A percentile compares a stretch with the other conserved stretches of the same genome.
These are phyloP conservation scores for Dasypolia templi DNA, from an alignment of 2,888 invertebrate species.

Conservation along the genomic window DNA sequence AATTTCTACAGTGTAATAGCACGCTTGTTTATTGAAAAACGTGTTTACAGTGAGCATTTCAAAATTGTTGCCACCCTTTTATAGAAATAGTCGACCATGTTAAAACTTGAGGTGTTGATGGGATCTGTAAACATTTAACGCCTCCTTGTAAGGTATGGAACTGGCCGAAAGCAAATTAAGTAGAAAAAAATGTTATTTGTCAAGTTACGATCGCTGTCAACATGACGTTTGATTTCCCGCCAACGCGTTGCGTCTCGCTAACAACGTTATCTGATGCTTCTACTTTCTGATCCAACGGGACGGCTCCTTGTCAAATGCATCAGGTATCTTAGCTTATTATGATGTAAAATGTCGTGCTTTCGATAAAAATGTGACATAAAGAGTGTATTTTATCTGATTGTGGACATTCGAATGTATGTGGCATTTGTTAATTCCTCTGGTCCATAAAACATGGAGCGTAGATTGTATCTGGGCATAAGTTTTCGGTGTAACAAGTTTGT, in stretches of 20 bases:
- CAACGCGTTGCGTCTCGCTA: slow-evolving; percentile 58
- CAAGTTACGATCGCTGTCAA: slow-evolving; percentile 71
- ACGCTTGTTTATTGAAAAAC: slow-evolving; percentile 60
- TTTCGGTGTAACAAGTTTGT: slow-evolving; percentile 44
- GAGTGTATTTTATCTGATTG: slow-evolving; percentile 60
- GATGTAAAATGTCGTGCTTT: slow-evolving; percentile 66
- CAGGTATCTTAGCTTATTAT: slow-evolving; percentile 59
- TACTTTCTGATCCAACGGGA: slow-evolving; percentile 59
- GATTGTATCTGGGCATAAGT: slow-evolving; percentile 46
- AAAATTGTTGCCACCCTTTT: slow-evolving; percentile 56
- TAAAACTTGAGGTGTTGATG: slow-evolving; percentile 64
- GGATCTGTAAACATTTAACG: slow-evolving; percentile 67
- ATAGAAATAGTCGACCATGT: slow-evolving; percentile 55
- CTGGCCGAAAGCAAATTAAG: slow-evolving; percentile 66
- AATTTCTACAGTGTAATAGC: slow-evolving; percentile 49
- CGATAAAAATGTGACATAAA: slow-evolving; percentile 63
- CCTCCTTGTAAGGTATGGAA: slow-evolving; percentile 68
- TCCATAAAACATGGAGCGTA: slow-evolving; percentile 47
- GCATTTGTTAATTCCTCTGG: slow-evolving; percentile 60
- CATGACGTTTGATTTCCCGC: slow-evolving; percentile 76
- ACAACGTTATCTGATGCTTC: slow-evolving; percentile 57
- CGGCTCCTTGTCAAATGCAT: slow-evolving; percentile 63
- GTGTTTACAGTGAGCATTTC: slow-evolving; percentile 58
- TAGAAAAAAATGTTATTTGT: slow-evolving; percentile 64
- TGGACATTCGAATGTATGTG: slow-evolving; percentile 47